Conservation (phyloP, 2,888 invertebrate genomes). For the Harpalus rufipes region DNA sequence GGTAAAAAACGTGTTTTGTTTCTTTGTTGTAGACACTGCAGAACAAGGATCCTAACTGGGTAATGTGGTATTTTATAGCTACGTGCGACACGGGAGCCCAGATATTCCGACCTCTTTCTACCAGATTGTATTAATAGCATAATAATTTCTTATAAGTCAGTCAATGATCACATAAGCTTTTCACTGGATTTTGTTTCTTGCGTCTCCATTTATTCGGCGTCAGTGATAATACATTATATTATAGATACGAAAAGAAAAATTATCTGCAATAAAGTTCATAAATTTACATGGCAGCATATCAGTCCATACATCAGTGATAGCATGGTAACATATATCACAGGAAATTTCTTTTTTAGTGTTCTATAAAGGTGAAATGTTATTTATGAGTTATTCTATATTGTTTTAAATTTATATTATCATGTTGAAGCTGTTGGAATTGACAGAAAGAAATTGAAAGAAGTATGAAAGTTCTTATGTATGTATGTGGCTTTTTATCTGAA, state of each 20-base stretch:
- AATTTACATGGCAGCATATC: background rate
- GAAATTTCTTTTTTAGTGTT: background rate
- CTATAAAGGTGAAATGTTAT: background rate
- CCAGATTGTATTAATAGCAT: too few species aligned
- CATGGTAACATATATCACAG: constrained; percentile 33
- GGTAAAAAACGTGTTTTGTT: too few species aligned
- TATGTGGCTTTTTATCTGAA: background rate
- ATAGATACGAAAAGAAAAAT: background rate
- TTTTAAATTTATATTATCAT: background rate
- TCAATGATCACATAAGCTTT: too few species aligned
- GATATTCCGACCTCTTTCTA: too few species aligned
- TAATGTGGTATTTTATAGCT: too few species aligned
- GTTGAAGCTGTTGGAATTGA: background rate
- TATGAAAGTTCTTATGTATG: background rate
- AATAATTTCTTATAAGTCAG: too few species aligned
- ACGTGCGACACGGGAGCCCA: too few species aligned
- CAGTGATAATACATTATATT: too few species aligned
- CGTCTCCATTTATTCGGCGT: too few species aligned
- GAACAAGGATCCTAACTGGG: too few species aligned
- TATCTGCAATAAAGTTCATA: background rate
- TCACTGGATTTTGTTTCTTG: too few species aligned
- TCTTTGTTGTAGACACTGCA: too few species aligned
- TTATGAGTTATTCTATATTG: background rate
- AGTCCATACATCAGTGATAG: constrained; percentile 1
- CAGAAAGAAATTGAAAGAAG: background rate